Evolutionary conservation across 2,888 invertebrate genomes (phyloP), one percentile per base, ranked within the genome.

Genomic region (Teinopalpus imperialis): DNA sequence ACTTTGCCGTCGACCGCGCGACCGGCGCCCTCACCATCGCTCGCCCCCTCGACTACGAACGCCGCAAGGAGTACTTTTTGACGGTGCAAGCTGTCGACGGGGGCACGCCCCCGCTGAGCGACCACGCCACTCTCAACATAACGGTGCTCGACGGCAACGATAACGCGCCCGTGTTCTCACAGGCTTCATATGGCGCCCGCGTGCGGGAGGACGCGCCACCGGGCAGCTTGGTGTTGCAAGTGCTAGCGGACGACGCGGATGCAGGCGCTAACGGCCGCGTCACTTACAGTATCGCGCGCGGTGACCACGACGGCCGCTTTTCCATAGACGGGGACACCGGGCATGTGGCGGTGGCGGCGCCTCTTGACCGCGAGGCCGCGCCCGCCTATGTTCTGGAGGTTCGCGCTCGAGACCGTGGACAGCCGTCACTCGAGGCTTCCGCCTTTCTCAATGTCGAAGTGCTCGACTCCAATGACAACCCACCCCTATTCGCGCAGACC

Each of bases 31-130:
- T 98, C 36, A 90, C 90, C 37, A 91, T 98, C 8, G 91, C 93
- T 29, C 94, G 95, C 43, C 91, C 93, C 51, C 86, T 98, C 37
- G 98, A 98, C 81, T 97, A 93, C 77, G 98, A 98, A 82, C 91
- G 94, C 53, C 94, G 95, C 0, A 92, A 92, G 53, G 94, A 95
- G 66, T 98, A 97, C 76, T 93, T 95, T 59, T 88, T 98, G 41
- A 97, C 97, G 0, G 94, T 97, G 52, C 95, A 97, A 79, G 98
- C 98, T 1, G 91, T 95, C 12, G 98, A 98, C 77, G 95, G 95
- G 0, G 98, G 98, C 3, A 90, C 91, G 8, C 97, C 97, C 1
- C 97, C 98, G 7, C 90, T 98, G 27, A 96, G 95, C 71, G 96
- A 96, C 75, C 93, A 95, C 53, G 95, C 97, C 2, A 92, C 94